A percentile compares a stretch with the other conserved stretches of the same genome.
Conservation (phyloP, 2,888 invertebrate genomes). For the Harpalus rubripes region DNA sequence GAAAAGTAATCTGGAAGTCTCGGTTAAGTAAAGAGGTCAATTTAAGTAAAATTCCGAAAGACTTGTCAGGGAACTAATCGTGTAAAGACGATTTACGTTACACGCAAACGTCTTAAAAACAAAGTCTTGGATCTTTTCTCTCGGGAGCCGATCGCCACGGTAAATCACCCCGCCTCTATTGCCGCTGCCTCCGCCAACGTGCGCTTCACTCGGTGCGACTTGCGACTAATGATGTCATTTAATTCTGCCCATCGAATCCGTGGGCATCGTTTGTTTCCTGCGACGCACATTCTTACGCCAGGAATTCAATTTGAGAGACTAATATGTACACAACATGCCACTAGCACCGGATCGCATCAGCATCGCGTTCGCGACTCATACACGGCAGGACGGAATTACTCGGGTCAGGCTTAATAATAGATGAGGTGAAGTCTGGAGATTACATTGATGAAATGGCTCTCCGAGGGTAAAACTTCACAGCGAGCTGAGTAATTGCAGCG, state of each 20-base stretch:
- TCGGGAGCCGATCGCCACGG: conserved; percentile 25
- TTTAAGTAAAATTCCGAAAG: conserved; percentile 48
- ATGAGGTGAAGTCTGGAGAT: conserved; percentile 70
- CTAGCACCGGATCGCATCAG: background rate
- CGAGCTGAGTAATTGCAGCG: conserved; percentile 62
- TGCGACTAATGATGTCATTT: conserved; percentile 61
- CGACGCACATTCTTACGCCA: conserved; percentile 35
- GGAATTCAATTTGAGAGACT: conserved; percentile 61
- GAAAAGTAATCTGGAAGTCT: conserved; percentile 7
- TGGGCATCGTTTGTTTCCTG: conserved; percentile 50
- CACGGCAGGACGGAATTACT: conserved; percentile 64
- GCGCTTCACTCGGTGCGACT: conserved; percentile 51
- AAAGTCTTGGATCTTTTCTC: conserved; percentile 54
- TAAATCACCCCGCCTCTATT: conserved; percentile 8
- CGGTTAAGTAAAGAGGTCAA: conserved; percentile 36
- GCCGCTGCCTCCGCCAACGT: background rate
- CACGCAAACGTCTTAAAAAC: conserved; percentile 68
- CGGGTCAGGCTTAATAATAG: conserved; percentile 70
- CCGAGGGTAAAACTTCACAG: conserved; percentile 70
- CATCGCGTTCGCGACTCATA: conserved; percentile 17
- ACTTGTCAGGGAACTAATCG: conserved; percentile 45
- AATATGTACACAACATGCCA: conserved; percentile 49
- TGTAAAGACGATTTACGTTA: conserved; percentile 65
- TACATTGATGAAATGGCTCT: conserved; percentile 71
- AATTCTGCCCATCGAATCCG: conserved; percentile 60